Base-by-base conservation (phyloP, 2,113 vertebrate species). In the Albula glossodonta region DNA sequence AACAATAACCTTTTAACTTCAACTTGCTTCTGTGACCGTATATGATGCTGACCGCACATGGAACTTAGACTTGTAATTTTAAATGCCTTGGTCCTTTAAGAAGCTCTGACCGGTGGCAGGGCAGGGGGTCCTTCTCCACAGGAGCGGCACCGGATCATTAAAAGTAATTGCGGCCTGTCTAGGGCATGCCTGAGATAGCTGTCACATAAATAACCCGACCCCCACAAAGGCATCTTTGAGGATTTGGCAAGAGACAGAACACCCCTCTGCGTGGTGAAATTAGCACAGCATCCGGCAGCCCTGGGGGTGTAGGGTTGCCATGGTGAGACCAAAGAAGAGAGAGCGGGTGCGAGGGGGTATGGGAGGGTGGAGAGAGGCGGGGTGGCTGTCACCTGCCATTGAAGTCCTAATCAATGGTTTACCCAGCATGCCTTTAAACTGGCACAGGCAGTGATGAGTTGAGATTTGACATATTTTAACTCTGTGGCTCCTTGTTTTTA, bases 391-490 rank as follows among this genome's bases (percentile, higher is more conserved):
- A 91, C 84, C 79, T 78, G 83, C 41, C 60, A 53, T 82, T 91
- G 89, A 90, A 88, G 88, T 81, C 0, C 0, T 84, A 91, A 90
- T 88, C 81, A 87, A 89, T 86, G 86, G 80, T 79, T 86, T n/a
- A 86, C 88, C 86, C 88, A 90, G 91, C 51, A 63, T 63, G 31
- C 31, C 31, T 41, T 41, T 41, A 41, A 41, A 41, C 31, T 41
- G 31, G 31, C 31, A 41, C 31, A 41, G 31, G 31, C 31, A 41
- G 31, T 41, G 31, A 41, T 41, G 31, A 41, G 31, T 41, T 41
- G 31, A 41, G 31, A 41, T 41, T 41, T 41, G 31, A 41, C 31
- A 41, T 41, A 41, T 41, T 41, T 41, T 1, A 41, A 41, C 31
- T 41, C 31, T 41, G 31, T 41, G 31, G 31, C 31, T 41, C 31